phyloP scores from a whole-genome alignment of 2,113 vertebrate genomes.

The Apaloderma vittatum region DNA sequence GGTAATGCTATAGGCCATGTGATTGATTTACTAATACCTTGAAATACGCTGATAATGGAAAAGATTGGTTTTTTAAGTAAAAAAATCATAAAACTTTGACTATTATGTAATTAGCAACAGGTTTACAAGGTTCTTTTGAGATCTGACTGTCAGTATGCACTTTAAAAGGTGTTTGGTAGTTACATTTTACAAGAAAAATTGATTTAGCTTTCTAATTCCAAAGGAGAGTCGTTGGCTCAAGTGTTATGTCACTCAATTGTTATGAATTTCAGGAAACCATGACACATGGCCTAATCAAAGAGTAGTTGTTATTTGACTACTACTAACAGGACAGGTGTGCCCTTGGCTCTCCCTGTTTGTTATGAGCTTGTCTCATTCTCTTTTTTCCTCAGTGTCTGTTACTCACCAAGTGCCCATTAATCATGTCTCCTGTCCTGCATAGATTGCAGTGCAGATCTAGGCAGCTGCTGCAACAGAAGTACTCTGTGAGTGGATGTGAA shows the following conservation, averaged over 20 bases:
- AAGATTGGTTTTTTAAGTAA: not conserved
- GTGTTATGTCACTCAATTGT: not conserved
- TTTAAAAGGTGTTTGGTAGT: not conserved
- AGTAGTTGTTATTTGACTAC: conserved; percentile 49
- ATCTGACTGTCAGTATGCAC: not conserved
- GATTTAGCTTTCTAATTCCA: conserved; percentile 23
- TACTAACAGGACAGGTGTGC: conserved; percentile 38
- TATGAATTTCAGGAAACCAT: not conserved
- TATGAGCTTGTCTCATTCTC: not conserved
- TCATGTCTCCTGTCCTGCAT: not conserved
- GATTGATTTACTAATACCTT: not conserved
- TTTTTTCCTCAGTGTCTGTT: not conserved
- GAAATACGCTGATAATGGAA: not conserved
- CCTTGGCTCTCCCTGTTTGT: conserved; percentile 48
- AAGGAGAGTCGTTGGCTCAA: not conserved
- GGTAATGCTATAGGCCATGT: not conserved
- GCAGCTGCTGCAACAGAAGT: not conserved
- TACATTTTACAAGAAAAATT: conserved; percentile 7
- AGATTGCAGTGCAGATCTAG: not conserved
- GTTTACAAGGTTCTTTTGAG: not conserved
- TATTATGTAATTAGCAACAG: not conserved
- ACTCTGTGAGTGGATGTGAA: not conserved
- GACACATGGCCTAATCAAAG: conserved; percentile 8
- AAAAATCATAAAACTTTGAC: conserved; percentile 7
- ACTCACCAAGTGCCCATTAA: conserved; percentile 26